Evolutionary conservation across 1,140 invertebrate species (phyloP), one percentile per base, ranked within the genome.

Genomic region (Pectinophora gossypiella): DNA sequence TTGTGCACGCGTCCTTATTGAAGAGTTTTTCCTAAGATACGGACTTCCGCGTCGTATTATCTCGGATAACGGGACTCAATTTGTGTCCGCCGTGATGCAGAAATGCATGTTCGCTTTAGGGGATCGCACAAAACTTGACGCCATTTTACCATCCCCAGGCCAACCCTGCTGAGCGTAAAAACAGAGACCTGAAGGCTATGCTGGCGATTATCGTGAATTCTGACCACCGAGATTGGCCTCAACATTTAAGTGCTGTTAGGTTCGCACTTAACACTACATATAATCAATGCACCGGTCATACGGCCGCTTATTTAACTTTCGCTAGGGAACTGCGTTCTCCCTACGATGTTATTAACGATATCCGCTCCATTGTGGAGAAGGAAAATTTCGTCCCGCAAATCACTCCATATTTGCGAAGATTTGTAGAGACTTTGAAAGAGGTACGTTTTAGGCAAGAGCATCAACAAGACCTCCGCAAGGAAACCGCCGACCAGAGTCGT

Each of bases 241-340:
- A 61, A 18, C 35, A 48, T 16, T 43, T 68, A 9, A 23, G 56
- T 12, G 7, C 44, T 7, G 49, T 68, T 0, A 53, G 65, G 18
- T 65, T 64, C n/a, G 54, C 59, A 0, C 5, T 64, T 18, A 64
- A 68, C 72, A 43, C 69, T 53, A 36, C 72, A 57, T 10, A 12
- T 56, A 66, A 48, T 47, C 65, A 61, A 75, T 48, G 62, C 79
- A 6, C 48, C 59, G 22, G 60, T 65, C 2, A 78, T 81, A 35
- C 73, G 73, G 5, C 80, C 87, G 84, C 86, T 10, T 76, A 77
- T 44, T 48, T 88, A 3, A 82, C 68, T 1, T 75, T 76, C 50
- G 66, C 51, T 9, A 42, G 70, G n/a, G 64, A 71, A 40, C 40
- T 75, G 36, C 38, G 67, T 10, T 61, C 69, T 5, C 70, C 59